Evolutionary conservation across 1,140 invertebrate genomes (phyloP).

Genomic region (Euura lappo): DNA sequence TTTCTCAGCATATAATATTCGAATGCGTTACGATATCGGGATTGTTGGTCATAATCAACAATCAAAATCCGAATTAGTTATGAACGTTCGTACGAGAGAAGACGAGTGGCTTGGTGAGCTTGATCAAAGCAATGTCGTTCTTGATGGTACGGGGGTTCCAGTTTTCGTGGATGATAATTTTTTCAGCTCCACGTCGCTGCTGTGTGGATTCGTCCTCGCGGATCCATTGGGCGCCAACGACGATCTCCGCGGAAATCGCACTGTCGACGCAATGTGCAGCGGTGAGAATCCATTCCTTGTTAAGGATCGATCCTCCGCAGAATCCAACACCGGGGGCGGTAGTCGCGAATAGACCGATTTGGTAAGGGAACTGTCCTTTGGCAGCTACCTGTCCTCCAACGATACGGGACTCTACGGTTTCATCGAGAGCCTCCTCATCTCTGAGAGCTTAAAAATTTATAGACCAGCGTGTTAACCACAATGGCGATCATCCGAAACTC

Average conservation of each 20-base stretch:
- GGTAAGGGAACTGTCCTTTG: constrained; percentile 60
- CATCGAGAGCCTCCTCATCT: neutral
- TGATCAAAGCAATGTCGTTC: constrained; percentile 19
- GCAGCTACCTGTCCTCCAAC: constrained; percentile 48
- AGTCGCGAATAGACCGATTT: constrained; percentile 55
- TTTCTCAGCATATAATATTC: too few species aligned
- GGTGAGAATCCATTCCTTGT: constrained; percentile 62
- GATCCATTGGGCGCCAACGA: constrained; percentile 19
- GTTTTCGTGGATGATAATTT: constrained; percentile 15
- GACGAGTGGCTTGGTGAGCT: neutral
- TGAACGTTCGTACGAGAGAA: neutral
- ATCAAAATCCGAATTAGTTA: neutral
- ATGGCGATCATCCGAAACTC: neutral
- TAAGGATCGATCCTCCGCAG: constrained; percentile 68
- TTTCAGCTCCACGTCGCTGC: neutral
- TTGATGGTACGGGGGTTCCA: constrained; percentile 15
- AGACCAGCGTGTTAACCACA: neutral
- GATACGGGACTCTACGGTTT: constrained; percentile 28
- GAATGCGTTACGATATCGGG: too few species aligned
- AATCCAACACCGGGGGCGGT: constrained; percentile 38
- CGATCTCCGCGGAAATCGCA: constrained; percentile 8
- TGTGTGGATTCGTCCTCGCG: constrained; percentile 10
- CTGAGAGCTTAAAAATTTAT: neutral
- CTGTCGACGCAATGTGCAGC: constrained; percentile 67
- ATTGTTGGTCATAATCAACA: too few species aligned